Conservation (phyloP, 2,888 invertebrate genomes). For the Uloborus plumipes region DNA sequence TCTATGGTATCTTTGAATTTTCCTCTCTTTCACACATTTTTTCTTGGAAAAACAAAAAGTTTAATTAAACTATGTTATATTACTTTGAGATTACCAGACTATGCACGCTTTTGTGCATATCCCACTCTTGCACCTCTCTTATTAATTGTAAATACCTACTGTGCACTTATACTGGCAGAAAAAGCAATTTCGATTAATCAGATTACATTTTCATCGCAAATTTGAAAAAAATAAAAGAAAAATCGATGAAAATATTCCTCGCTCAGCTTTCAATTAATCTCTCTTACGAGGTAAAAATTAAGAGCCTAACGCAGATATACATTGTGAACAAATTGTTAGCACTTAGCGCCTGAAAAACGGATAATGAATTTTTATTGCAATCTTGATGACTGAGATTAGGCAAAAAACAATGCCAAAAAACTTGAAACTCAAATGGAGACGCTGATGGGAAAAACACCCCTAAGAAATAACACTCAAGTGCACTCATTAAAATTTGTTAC, state of each 20-base stretch:
- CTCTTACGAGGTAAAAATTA: constrained; percentile 34
- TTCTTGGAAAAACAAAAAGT: no score
- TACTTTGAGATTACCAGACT: no score
- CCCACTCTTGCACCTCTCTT: no score
- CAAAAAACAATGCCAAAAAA: constrained; percentile 34
- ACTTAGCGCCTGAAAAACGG: constrained; percentile 52
- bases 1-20: no score
- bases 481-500: constrained; percentile 45
- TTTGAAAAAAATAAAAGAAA: constrained; percentile 25
- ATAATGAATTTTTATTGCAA: constrained; percentile 61
- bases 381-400: constrained; percentile 50
- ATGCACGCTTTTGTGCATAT: no score
- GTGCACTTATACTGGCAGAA: no score
- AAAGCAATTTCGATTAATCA: constrained; percentile 55
- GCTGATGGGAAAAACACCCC: not conserved
- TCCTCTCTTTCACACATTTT: no score
- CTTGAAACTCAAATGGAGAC: no score
- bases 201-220: constrained; percentile 47
- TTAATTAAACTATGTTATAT: no score
- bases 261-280: constrained; percentile 53
- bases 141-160: no score
- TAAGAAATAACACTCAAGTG: constrained; percentile 48
- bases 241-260: constrained; percentile 41
- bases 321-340: constrained; percentile 54
- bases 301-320: not conserved